These are phyloP conservation scores for Oreochromis grahami DNA, from an alignment of 2,797 vertebrate genomes.

Conservation along the genomic window DNA sequence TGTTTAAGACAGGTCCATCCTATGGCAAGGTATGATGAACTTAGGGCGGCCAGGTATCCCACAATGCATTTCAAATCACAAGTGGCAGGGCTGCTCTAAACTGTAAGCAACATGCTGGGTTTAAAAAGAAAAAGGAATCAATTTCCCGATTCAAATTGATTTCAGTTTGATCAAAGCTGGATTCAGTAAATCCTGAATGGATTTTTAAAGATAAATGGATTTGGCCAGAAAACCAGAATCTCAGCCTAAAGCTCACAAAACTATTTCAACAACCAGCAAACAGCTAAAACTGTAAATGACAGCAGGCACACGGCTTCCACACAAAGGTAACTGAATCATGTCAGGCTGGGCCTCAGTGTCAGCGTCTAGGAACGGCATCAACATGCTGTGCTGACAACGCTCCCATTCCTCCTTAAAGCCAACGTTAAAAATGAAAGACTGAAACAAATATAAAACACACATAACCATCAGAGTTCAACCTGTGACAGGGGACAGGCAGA, in stretches of 20 bases:
- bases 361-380: no score
- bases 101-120: not conserved
- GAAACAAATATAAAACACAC: not conserved
- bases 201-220: accelerated
- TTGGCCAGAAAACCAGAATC: not conserved
- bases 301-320: not conserved
- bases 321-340: accelerated
- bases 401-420: not conserved
- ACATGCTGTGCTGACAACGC: accelerated
- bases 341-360: not conserved
- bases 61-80: not conserved
- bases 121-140: not conserved
- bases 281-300: accelerated
- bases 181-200: not conserved
- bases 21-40: not conserved
- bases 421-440: not conserved
- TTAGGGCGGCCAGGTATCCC: not conserved
- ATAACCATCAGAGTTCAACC: not conserved
- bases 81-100: not conserved
- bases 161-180: not conserved
- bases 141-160: not conserved
- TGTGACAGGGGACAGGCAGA: accelerated
- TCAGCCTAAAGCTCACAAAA: not conserved
- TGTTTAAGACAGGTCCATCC: not conserved
- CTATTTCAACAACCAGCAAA: not conserved